phyloP scores from a whole-genome alignment of 2,797 vertebrate genomes.

The Knipowitschia caucasica region DNA sequence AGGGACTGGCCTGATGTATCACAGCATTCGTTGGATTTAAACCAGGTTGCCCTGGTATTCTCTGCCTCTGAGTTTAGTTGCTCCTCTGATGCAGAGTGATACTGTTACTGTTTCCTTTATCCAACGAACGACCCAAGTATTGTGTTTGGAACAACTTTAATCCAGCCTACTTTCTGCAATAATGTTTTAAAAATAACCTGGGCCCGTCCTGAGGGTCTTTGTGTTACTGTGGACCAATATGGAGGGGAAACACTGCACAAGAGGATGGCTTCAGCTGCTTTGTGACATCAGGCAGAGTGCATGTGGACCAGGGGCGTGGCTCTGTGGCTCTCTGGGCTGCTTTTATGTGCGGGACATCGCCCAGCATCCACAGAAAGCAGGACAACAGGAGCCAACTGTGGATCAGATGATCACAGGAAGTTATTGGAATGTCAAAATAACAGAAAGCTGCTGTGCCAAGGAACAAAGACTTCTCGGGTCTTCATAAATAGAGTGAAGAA shows the following conservation, averaged over 20 bases:
- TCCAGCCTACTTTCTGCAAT: slow-evolving; percentile 42
- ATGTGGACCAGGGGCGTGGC: slow-evolving; percentile 59
- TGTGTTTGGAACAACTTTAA: slow-evolving; percentile 54
- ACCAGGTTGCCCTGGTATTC: slow-evolving; percentile 7
- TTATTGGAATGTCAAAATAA: slow-evolving; percentile 3
- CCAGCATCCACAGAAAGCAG: slow-evolving; percentile 29
- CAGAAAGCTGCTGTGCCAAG: slow-evolving; percentile 2
- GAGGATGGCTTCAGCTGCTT: slow-evolving; percentile 41
- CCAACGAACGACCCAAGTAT: slow-evolving; percentile 37
- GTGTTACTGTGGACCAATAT: slow-evolving; percentile 34
- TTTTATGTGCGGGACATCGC: slow-evolving; percentile 50
- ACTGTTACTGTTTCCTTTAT: slow-evolving; percentile 41
- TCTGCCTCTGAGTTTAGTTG: slow-evolving; percentile 9
- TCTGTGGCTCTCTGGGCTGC: slow-evolving; percentile 32
- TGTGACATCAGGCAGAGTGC: slow-evolving; percentile 61
- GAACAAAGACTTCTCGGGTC: not conserved
- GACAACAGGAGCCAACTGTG: slow-evolving; percentile 18
- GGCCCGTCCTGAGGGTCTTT: slow-evolving; percentile 25
- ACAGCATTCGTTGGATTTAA: slow-evolving; percentile 20
- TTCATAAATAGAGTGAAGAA: not conserved
- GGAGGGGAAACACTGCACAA: slow-evolving; percentile 43
- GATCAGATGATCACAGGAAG: slow-evolving; percentile 18
- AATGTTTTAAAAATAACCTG: slow-evolving; percentile 58
- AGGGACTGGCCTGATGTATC: slow-evolving; percentile 16
- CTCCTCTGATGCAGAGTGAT: slow-evolving; percentile 32